phyloP scores from a whole-genome alignment of 2,797 vertebrate species.

The Diceros bicornis region DNA sequence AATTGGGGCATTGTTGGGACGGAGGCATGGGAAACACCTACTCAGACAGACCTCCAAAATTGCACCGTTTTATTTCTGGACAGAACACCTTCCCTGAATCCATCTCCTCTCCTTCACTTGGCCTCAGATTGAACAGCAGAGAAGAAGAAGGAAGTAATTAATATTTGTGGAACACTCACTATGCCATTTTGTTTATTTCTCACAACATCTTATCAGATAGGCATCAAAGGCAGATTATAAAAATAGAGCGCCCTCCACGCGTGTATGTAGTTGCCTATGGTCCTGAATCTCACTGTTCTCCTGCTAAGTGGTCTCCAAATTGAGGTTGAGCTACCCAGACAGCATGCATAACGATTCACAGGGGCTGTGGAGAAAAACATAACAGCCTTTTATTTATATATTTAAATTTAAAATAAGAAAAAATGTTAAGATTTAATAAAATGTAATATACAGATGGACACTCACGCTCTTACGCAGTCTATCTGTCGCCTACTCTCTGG shows the following conservation, averaged over 20 bases:
- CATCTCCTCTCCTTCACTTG: background rate
- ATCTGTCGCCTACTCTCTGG: background rate
- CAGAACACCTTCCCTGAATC: background rate
- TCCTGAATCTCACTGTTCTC: slow-evolving; percentile 25
- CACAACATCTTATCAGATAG: background rate
- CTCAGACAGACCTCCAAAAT: slow-evolving; percentile 42
- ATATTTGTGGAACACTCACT: background rate
- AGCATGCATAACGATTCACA: background rate
- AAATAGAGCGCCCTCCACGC: background rate
- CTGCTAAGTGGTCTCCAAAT: background rate
- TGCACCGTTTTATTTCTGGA: background rate
- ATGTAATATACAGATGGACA: background rate
- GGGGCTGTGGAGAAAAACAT: background rate
- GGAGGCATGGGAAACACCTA: background rate
- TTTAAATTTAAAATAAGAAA: slow-evolving; percentile 40
- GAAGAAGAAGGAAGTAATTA: background rate
- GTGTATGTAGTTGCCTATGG: background rate
- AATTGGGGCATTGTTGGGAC: background rate
- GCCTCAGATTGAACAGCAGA: background rate
- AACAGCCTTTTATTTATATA: background rate
- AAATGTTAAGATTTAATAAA: background rate
- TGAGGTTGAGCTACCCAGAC: background rate
- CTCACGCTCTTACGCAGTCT: background rate
- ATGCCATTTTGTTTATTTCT: background rate
- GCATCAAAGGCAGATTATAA: background rate